These are phyloP conservation scores for Drosophila diplacantha DNA, from an alignment of 2,888 invertebrate species.

Conservation along the genomic window DNA sequence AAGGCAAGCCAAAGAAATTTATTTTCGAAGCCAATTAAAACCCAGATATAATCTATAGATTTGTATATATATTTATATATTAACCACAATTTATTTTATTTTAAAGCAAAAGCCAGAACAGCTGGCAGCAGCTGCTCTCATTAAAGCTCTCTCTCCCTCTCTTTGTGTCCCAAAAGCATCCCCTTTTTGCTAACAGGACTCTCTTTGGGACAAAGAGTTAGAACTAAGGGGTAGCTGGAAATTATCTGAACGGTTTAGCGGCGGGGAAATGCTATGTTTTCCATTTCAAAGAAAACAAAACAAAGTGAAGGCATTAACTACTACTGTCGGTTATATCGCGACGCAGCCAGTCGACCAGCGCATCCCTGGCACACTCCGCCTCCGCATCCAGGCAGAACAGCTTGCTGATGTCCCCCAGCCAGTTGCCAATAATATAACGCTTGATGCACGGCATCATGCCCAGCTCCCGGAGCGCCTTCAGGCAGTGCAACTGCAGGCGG, in stretches of 20 bases:
- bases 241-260: conserved; percentile 8
- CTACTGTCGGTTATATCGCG: conserved; percentile 62
- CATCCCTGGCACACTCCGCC: conserved; percentile 58
- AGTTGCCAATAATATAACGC: conserved; percentile 68
- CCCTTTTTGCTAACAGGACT: neutral
- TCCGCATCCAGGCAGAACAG: conserved; percentile 54
- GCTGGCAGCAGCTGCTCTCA: conserved; percentile 14
- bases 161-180: neutral
- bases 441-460: conserved; percentile 74
- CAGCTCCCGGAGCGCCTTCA: conserved; percentile 71
- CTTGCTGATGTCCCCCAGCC: conserved; percentile 52
- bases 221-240: conserved; percentile 22
- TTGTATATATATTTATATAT: conserved; percentile 1
- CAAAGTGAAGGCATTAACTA: conserved; percentile 22
- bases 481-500: conserved; percentile 68
- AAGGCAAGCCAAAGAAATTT: conserved; percentile 1
- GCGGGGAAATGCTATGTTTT: conserved; percentile 25
- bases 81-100: conserved; percentile 22
- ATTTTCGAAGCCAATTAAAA: neutral
- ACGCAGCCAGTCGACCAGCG: conserved; percentile 64
- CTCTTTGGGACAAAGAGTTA: conserved; percentile 18
- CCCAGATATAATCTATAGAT: neutral
- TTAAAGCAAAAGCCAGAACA: conserved; percentile 10
- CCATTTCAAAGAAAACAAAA: neutral
- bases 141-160: conserved; percentile 4